Base-by-base conservation (phyloP, 2,888 invertebrate genomes). In the Rotaria socialis region DNA sequence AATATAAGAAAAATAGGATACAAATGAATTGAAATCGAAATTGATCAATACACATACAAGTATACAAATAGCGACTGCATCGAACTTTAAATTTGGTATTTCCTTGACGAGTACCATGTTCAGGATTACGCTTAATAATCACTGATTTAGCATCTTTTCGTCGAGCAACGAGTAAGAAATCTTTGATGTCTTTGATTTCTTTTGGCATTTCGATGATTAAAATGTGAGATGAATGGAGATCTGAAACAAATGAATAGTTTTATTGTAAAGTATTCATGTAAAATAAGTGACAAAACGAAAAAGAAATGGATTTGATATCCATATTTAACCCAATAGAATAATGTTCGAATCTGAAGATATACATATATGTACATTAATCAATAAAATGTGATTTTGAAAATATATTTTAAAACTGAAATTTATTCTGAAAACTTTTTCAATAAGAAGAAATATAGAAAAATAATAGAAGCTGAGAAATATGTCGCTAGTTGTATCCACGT, bases 131-230 rank as follows among this genome's bases (percentile, higher is more conserved):
- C 47, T 80, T 80, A 5, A 80, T 80, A 47, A 47, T 80, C 22
- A 80, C 80, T 22, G 80, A 86, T 85, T 84, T 96, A 86, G 99
- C 98, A 92, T 99, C 99, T 92, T 97, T 96, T 93, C 98, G 95
- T 90, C 98, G 94, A 84, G 98, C 98, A 90, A 96, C 97, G 90
- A 99, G 93, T 87, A 99, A 94, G 92, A 99, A 99, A 92, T 99
- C 97, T 92, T 99, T 99, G 90, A 99, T 99, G 93, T 99, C 99
- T 92, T 96, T 96, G 89, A 99, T 96, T 94, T 99, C 96, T 91
- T 96, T 95, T 89, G 99, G 99, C 99, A 91, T 90, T 16, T 1
- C 41, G 67, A 41, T 35, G 67, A 11, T 27, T 4, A 5, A 27
- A 35, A 67, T 27, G 22, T 67, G 67, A 67, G 67, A 67, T 35